Percentiles rank a stretch among this genome's conserved stretches.
Evolutionary conservation across 1,140 invertebrate species (phyloP).

Genomic region (Zaprionus camerounensis): DNA sequence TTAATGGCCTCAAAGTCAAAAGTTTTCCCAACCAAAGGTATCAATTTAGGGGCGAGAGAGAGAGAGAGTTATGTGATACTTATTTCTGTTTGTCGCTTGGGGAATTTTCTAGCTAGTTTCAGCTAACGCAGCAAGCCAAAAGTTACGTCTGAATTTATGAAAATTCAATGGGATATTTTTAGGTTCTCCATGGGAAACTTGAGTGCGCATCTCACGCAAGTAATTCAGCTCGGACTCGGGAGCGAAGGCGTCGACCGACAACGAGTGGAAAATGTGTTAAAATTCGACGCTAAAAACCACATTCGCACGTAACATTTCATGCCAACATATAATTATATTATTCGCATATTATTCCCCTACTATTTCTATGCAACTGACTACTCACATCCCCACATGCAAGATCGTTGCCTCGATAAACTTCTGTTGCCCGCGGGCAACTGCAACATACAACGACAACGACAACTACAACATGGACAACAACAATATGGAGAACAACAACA

Average conservation of each 20-base stretch:
- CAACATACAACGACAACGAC: slow-evolving; percentile 22
- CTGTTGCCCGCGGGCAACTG: slow-evolving; percentile 39
- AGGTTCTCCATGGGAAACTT: background rate
- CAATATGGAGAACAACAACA: slow-evolving; percentile 27
- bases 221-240: background rate
- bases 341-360: slow-evolving; percentile 62
- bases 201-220: background rate
- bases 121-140: slow-evolving; percentile 36
- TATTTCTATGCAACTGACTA: slow-evolving; percentile 52
- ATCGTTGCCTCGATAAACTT: slow-evolving; percentile 69
- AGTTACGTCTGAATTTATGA: slow-evolving; percentile 40
- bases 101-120: slow-evolving; percentile 26
- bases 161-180: slow-evolving; percentile 1
- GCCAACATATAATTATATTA: slow-evolving; percentile 79
- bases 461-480: slow-evolving; percentile 14
- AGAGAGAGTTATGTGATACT: slow-evolving; percentile 23
- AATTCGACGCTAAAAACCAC: slow-evolving; percentile 57
- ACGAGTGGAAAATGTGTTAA: slow-evolving; percentile 53
- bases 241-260: slow-evolving; percentile 2
- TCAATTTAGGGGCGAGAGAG: slow-evolving; percentile 49
- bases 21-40: slow-evolving; percentile 64
- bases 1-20: slow-evolving; percentile 75
- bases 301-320: slow-evolving; percentile 80
- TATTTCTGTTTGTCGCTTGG: background rate
- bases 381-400: slow-evolving; percentile 45